Evolutionary conservation across 2,888 invertebrate species (phyloP), one percentile per base, ranked within the genome.

Genomic region (Acleris literana): DNA sequence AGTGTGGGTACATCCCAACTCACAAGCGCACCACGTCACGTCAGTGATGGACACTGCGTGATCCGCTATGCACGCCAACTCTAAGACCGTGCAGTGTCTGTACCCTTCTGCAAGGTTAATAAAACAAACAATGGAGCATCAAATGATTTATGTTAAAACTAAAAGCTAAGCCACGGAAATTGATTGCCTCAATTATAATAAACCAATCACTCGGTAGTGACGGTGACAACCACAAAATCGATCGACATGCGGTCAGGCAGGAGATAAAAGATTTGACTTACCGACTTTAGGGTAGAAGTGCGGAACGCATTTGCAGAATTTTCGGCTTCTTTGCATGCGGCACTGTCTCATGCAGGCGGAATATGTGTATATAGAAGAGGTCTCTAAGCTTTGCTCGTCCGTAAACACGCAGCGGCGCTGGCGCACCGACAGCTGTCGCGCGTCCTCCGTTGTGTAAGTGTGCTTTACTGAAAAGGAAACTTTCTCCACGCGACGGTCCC

Each of bases 361-460:
- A 75, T 95, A 96, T 0, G 96, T 95, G 76, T 96, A 96, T 54
- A 93, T 92, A 3, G 87, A 82, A 0, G 94, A 94, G 0, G 94
- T 94, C 60, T 94, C 90, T 68, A 96, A 79, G 64, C 91, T 90
- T 18, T 94, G 88, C 81, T 97, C 97, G 73, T 96, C 93, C 0
- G 93, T 90, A 76, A 96, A 96, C 39, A 96, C 93, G 75, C 97
- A 97, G 61, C 95, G 94, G 11, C 97, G 86, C 80, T 97, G 96
- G 2, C 93, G 93, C 13, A 93, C 83, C 1, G 93, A 93, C 9
- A 97, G 85, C 74, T 96, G 96, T 0, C 94, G 90, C 0, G 96
- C 96, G 77, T 96, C 96, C 65, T 94, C 94, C 0, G 96, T 96
- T 0, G 96, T 96, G 80, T 96, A 96, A 0, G 96, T 96, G 78